These are phyloP conservation scores for Spodoptera litura DNA, from an alignment of 1,140 invertebrate genomes.

Conservation along the genomic window DNA sequence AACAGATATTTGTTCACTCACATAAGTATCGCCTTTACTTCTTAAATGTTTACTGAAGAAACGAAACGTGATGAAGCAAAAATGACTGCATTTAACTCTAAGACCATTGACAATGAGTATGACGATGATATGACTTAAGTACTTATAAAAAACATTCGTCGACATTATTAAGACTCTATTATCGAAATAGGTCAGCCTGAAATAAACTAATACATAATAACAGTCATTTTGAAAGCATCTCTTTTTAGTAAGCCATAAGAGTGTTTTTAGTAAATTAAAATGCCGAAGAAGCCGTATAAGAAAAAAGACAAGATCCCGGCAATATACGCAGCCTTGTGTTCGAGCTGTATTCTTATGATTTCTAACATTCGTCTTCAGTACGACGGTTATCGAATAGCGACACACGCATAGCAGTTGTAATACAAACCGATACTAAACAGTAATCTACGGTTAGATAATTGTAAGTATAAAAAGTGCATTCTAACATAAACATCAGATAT, in stretches of 20 bases:
- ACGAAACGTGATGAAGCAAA: no score
- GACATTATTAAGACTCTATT: neutral
- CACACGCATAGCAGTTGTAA: slow-evolving; percentile 1
- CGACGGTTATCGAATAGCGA: neutral
- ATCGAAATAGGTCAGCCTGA: slow-evolving; percentile 14
- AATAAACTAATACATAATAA: neutral
- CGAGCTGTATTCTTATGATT: neutral
- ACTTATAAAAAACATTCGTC: neutral
- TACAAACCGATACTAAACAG: slow-evolving; percentile 40
- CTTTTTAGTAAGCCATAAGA: no score
- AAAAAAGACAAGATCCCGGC: neutral
- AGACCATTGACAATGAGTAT: neutral
- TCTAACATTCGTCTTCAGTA: neutral
- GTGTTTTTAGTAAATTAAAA: no score
- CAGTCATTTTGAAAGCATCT: no score
- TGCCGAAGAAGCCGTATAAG: neutral
- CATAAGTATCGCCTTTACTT: no score
- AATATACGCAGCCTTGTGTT: slow-evolving; percentile 23
- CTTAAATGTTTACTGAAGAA: no score
- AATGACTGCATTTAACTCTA: no score
- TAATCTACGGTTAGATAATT: slow-evolving; percentile 37
- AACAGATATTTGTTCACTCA: no score
- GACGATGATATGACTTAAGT: slow-evolving; percentile 2
- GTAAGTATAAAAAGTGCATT: slow-evolving; percentile 39
- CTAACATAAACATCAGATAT: slow-evolving; percentile 77